Percentiles rank a stretch among this genome's conserved stretches.
phyloP scores from a whole-genome alignment of 2,797 vertebrate genomes.

The Yasuhikotakia modesta region DNA sequence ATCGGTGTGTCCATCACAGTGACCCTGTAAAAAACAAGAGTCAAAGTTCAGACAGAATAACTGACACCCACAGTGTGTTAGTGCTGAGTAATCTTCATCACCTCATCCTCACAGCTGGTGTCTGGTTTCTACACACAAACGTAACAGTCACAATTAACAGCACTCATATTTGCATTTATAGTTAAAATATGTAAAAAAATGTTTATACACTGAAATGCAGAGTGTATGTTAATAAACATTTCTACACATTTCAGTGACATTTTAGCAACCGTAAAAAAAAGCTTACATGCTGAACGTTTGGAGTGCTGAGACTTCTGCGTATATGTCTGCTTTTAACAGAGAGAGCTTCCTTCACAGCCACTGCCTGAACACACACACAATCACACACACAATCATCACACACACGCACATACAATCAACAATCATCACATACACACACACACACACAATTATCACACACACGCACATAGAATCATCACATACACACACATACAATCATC shows the following conservation, averaged over 20 bases:
- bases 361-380: constrained; percentile 77
- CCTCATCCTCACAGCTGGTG: constrained; percentile 87
- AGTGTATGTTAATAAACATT: not conserved
- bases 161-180: too few species aligned
- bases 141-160: too few species aligned
- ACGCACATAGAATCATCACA: not conserved
- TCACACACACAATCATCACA: constrained; percentile 43
- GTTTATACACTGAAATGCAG: too few species aligned
- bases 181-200: too few species aligned
- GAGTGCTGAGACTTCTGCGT: constrained; percentile 91
- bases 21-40: constrained; percentile 72
- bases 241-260: not conserved
- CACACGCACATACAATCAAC: too few species aligned
- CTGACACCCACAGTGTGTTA: not conserved
- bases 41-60: not conserved
- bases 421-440: too few species aligned
- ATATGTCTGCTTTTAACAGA: constrained; percentile 89
- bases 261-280: not conserved
- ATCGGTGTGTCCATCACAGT: constrained; percentile 83
- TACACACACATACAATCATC: too few species aligned
- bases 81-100: constrained; percentile 73
- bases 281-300: constrained; percentile 92
- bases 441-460: too few species aligned
- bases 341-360: constrained; percentile 91
- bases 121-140: constrained; percentile 71